Conservation (phyloP, 1,140 invertebrate species). For the Aricia agestis region DNA sequence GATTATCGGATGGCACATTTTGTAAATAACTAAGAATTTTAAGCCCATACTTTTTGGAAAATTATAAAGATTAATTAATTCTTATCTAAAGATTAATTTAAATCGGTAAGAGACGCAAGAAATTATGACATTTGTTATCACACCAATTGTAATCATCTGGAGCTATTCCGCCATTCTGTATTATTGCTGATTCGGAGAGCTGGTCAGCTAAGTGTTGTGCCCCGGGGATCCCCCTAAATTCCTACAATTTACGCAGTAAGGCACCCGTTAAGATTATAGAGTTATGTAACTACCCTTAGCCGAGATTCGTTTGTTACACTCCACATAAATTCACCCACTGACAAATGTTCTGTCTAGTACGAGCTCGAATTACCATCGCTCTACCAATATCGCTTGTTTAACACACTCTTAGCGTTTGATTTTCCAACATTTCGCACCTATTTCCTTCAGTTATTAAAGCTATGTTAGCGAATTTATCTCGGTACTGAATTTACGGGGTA, state of each 20-base stretch:
- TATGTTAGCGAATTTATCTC: too few species aligned
- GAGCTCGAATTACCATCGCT: conserved; percentile 3
- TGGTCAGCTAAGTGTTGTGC: conserved; percentile 56
- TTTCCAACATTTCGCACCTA: not conserved
- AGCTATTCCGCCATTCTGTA: not conserved
- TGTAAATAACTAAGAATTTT: too few species aligned
- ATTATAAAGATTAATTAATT: too few species aligned
- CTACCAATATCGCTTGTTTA: conserved; percentile 16
- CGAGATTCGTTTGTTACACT: conserved; percentile 51
- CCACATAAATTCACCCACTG: conserved; percentile 40
- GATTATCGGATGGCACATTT: too few species aligned
- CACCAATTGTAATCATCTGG: not conserved
- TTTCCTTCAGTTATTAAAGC: not conserved
- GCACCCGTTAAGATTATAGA: conserved; percentile 66
- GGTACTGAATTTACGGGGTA: too few species aligned
- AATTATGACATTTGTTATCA: not conserved
- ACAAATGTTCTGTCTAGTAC: conserved; percentile 35
- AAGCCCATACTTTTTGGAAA: too few species aligned
- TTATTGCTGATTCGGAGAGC: conserved; percentile 37
- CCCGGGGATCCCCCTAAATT: conserved; percentile 53
- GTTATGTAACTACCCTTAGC: conserved; percentile 58
- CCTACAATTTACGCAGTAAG: conserved; percentile 57
- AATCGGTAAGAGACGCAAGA: too few species aligned
- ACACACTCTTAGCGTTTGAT: not conserved
- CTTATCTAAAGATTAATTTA: too few species aligned